These are phyloP conservation scores for Dermatemys mawii DNA, from an alignment of 2,113 vertebrate species.

Conservation along the genomic window DNA sequence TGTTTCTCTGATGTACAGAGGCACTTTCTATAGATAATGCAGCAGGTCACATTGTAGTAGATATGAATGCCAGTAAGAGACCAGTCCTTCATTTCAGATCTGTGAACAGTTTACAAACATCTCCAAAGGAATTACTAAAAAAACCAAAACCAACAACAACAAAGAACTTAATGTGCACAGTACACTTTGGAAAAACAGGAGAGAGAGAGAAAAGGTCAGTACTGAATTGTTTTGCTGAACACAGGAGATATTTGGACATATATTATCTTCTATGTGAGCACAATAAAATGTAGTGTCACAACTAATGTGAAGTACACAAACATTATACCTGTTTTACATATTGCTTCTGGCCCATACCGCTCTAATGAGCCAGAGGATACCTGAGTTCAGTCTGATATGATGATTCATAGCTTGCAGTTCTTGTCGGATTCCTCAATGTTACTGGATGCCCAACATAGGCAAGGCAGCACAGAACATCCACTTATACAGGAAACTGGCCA, in stretches of 20 bases:
- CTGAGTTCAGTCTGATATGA: neutral
- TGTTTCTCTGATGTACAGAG: constrained; percentile 35
- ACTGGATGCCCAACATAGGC: neutral
- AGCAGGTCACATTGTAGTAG: constrained; percentile 9
- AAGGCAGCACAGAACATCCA: neutral
- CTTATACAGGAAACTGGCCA: neutral
- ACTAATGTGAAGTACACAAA: neutral
- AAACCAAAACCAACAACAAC: neutral
- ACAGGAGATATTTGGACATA: neutral
- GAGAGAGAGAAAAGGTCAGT: neutral
- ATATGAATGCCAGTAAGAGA: constrained; percentile 21
- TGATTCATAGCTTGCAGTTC: neutral
- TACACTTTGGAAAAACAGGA: neutral
- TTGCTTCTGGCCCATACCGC: neutral
- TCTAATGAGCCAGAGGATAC: neutral
- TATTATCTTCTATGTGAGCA: neutral
- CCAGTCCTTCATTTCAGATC: constrained; percentile 4
- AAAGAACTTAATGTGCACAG: neutral
- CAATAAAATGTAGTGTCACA: neutral
- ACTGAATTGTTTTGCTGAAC: neutral
- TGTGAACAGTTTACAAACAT: constrained; percentile 5
- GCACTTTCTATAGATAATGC: constrained; percentile 31
- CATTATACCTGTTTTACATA: neutral
- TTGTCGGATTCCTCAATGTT: neutral
- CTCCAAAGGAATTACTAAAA: neutral